Conservation (phyloP, 2,888 invertebrate species). For the Pyrocoelia pectoralis region DNA sequence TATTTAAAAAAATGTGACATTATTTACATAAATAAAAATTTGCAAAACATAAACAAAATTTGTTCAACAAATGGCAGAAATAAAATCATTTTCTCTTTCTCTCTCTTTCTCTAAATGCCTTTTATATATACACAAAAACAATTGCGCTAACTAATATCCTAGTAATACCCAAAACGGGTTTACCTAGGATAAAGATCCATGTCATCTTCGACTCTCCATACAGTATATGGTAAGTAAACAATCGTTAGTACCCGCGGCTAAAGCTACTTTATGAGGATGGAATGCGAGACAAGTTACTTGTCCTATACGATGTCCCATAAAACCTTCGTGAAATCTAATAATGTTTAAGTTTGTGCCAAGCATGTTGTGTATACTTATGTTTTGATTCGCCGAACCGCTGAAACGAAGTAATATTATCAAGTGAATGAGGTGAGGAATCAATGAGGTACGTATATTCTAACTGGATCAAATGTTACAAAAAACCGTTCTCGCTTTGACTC, state of each 20-base stretch:
- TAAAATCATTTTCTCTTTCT: not conserved
- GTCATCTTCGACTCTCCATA: conserved; percentile 75
- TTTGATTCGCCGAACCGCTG: conserved; percentile 81
- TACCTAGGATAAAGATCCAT: conserved; percentile 62
- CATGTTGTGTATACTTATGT: conserved; percentile 79
- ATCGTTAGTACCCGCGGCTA: conserved; percentile 90
- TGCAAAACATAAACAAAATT: too few relatives aligned
- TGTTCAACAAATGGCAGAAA: conserved; percentile 6
- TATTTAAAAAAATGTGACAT: not conserved
- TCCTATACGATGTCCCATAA: conserved; percentile 87
- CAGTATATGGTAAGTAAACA: conserved; percentile 85
- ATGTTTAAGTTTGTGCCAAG: conserved; percentile 77
- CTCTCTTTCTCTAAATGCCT: not conserved
- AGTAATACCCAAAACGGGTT: conserved; percentile 54
- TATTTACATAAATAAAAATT: not conserved
- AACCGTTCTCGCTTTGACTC: too few relatives aligned
- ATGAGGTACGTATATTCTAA: too few relatives aligned
- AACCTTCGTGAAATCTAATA: conserved; percentile 90
- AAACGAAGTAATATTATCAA: conserved; percentile 40
- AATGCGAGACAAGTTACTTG: conserved; percentile 89
- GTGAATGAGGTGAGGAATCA: too few relatives aligned
- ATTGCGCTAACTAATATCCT: conserved; percentile 44
- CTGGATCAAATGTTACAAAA: too few relatives aligned
- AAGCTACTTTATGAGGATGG: conserved; percentile 84
- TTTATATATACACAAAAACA: not conserved